phyloP scores from a whole-genome alignment of 2,888 invertebrate genomes.

The Ctenicera cuprea region DNA sequence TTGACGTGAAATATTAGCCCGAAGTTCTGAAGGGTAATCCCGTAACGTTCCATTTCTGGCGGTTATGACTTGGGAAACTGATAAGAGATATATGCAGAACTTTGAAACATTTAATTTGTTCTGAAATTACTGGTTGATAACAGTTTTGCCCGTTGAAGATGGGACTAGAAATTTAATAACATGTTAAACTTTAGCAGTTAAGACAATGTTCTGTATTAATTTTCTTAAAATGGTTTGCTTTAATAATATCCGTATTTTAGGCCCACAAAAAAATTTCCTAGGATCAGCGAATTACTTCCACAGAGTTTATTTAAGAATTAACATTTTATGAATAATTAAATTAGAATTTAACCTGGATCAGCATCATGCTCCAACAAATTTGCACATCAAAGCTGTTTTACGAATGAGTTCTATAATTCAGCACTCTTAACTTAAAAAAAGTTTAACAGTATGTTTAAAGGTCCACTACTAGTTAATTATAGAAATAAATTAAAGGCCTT shows the following conservation, averaged over 20 bases:
- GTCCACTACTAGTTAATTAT: neutral
- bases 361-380: too few species aligned
- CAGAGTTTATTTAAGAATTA: too few species aligned
- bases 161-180: too few species aligned
- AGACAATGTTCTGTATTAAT: too few species aligned
- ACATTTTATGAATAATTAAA: too few species aligned
- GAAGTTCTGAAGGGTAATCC: conserved; percentile 30
- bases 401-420: neutral
- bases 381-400: neutral
- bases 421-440: neutral
- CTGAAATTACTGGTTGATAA: neutral
- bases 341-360: too few species aligned
- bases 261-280: too few species aligned
- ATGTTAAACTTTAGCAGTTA: too few species aligned
- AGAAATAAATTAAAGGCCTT: conserved; percentile 1
- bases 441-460: neutral
- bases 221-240: too few species aligned
- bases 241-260: too few species aligned
- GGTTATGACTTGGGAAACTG: conserved; percentile 5
- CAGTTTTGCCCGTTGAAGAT: neutral
- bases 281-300: too few species aligned
- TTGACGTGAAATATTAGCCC: conserved; percentile 12
- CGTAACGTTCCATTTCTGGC: neutral
- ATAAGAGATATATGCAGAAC: neutral
- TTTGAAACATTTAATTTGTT: neutral